A percentile compares a stretch with the other conserved stretches of the same genome.
Conservation (phyloP, 2,797 vertebrate species). For the Erethizon dorsatum region DNA sequence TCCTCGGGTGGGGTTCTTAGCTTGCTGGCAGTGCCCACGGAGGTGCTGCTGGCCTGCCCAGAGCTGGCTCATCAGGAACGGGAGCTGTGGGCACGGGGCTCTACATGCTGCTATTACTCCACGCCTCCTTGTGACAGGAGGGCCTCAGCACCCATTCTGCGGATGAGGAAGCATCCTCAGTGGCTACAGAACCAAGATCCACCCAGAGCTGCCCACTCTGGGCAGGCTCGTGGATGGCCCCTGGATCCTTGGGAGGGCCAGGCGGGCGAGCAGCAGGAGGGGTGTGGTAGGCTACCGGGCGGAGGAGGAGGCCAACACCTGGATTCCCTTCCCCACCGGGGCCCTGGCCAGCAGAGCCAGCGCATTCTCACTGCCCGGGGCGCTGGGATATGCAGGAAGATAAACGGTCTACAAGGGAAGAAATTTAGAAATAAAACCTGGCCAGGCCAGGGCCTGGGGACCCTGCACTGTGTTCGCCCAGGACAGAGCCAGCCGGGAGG, state of each 20-base stretch:
- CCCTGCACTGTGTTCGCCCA: not conserved
- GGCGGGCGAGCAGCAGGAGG: accelerated
- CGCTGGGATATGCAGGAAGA: not conserved
- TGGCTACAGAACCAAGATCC: not conserved
- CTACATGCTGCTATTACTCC: accelerated
- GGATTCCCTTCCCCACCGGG: not conserved
- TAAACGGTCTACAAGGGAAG: not conserved
- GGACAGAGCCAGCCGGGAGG: not conserved
- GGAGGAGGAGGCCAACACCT: not conserved
- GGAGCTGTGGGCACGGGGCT: accelerated
- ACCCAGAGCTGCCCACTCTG: too few relatives aligned
- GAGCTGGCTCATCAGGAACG: not conserved
- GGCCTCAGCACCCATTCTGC: not conserved
- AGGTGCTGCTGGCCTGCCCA: not conserved
- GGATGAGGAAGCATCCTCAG: not conserved
- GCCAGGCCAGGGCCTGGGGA: not conserved
- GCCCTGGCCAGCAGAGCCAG: not conserved
- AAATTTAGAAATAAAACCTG: not conserved
- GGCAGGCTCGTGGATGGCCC: not conserved
- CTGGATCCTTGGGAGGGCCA: not conserved
- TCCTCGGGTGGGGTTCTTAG: not conserved
- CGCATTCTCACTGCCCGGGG: not conserved
- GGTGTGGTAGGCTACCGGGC: accelerated
- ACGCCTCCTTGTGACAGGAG: accelerated
- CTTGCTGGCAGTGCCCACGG: not conserved